A percentile compares a stretch with the other conserved stretches of the same genome.
Conservation (phyloP, 1,140 invertebrate genomes). For the Bombyx mandarina region DNA sequence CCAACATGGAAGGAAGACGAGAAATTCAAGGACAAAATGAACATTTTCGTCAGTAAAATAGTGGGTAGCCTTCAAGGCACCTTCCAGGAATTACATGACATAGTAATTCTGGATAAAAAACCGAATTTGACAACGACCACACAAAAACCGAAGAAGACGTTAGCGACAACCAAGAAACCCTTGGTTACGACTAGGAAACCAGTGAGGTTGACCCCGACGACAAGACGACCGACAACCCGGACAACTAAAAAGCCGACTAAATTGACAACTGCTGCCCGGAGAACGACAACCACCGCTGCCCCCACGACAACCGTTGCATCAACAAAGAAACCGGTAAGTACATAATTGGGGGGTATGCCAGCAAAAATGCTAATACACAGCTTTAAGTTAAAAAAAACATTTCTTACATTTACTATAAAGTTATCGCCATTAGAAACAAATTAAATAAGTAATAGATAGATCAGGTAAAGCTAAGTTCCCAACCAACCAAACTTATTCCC, state of each 20-base stretch:
- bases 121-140: constrained; percentile 59
- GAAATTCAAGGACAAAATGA: constrained; percentile 82
- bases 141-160: constrained; percentile 47
- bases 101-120: constrained; percentile 75
- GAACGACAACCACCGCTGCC: constrained; percentile 38
- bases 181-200: constrained; percentile 35
- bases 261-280: constrained; percentile 25
- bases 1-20: constrained; percentile 80
- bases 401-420: too few relatives aligned
- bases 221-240: constrained; percentile 17
- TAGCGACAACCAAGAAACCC: constrained; percentile 65
- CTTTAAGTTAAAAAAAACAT: too few relatives aligned
- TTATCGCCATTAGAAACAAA: too few relatives aligned
- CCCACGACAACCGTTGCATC: constrained; percentile 67
- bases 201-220: constrained; percentile 5
- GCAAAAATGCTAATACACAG: too few relatives aligned
- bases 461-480: too few relatives aligned
- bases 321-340: constrained; percentile 51
- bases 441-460: too few relatives aligned
- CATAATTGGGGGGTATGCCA: too few relatives aligned
- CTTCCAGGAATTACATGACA: constrained; percentile 83
- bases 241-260: constrained; percentile 29
- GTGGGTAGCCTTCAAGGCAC: constrained; percentile 85
- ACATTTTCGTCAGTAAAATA: constrained; percentile 85
- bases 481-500: too few relatives aligned